phyloP scores from a whole-genome alignment of 2,888 invertebrate genomes.

The Zele albiditarsus region DNA sequence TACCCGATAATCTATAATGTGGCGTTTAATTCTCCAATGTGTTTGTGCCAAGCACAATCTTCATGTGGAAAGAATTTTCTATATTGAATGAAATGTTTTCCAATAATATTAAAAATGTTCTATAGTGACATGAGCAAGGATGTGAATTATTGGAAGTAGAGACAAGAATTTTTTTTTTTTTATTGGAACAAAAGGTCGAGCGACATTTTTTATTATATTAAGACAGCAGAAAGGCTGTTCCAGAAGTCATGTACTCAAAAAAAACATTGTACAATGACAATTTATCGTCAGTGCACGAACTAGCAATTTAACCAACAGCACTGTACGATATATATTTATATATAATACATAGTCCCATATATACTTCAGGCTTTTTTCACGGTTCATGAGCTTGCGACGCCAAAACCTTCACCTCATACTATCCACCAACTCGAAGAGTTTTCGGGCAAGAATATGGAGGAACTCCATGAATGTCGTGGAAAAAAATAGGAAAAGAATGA shows the following conservation, averaged over 20 bases:
- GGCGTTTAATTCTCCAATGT: no score
- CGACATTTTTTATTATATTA: no score
- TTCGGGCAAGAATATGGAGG: background rate
- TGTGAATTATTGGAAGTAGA: no score
- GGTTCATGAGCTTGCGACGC: background rate
- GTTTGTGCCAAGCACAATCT: no score
- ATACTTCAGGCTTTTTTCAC: constrained; percentile 3
- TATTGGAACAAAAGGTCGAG: no score
- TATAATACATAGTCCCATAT: constrained; percentile 13
- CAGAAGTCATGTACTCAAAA: constrained; percentile 11
- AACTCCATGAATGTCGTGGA: background rate
- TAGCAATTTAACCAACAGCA: constrained; percentile 44
- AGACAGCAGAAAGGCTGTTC: background rate
- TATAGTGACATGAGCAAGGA: no score
- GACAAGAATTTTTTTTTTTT: no score
- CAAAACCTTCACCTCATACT: background rate
- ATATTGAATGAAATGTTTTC: no score
- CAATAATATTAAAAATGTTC: no score
- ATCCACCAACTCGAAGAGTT: background rate
- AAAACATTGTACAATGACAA: constrained; percentile 48
- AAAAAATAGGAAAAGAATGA: background rate
- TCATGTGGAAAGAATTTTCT: no score
- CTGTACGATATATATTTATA: constrained; percentile 12
- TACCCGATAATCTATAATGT: no score
- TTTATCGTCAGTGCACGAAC: constrained; percentile 51